A percentile compares a stretch with the other conserved stretches of the same genome.
phyloP scores from a whole-genome alignment of 2,113 vertebrate genomes.

The Melanotaenia duboulayi region DNA sequence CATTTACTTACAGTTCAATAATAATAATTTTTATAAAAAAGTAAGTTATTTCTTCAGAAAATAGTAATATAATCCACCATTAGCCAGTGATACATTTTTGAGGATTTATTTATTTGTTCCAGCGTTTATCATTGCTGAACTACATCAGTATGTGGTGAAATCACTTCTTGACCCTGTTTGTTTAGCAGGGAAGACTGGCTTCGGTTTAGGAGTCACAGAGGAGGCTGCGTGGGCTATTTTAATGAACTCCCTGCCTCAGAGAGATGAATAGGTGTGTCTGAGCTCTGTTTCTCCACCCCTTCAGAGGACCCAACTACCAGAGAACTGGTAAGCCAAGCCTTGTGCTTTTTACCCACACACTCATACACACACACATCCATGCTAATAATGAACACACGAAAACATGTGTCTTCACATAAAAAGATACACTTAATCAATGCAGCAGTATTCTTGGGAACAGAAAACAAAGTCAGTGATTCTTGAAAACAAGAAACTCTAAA shows the following conservation, averaged over 20 bases:
- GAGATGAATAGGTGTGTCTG: conserved; percentile 75
- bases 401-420: background rate
- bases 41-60: no score
- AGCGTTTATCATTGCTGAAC: background rate
- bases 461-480: conserved; percentile 14
- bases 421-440: conserved; percentile 13
- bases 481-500: background rate
- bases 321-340: conserved; percentile 24
- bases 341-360: conserved; percentile 31
- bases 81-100: background rate
- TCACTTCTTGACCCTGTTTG: conserved; percentile 58
- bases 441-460: background rate
- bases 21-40: no score
- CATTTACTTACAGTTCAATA: no score
- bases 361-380: background rate
- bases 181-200: conserved; percentile 41
- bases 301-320: conserved; percentile 48
- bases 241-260: conserved; percentile 74
- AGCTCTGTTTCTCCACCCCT: conserved; percentile 54
- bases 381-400: conserved; percentile 13
- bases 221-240: conserved; percentile 69
- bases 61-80: no score
- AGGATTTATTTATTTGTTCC: background rate
- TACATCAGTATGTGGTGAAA: conserved; percentile 7
- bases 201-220: conserved; percentile 50